Evolutionary conservation across 2,113 vertebrate genomes (phyloP), one percentile per base, ranked within the genome.

Genomic region (Bubo bubo): DNA sequence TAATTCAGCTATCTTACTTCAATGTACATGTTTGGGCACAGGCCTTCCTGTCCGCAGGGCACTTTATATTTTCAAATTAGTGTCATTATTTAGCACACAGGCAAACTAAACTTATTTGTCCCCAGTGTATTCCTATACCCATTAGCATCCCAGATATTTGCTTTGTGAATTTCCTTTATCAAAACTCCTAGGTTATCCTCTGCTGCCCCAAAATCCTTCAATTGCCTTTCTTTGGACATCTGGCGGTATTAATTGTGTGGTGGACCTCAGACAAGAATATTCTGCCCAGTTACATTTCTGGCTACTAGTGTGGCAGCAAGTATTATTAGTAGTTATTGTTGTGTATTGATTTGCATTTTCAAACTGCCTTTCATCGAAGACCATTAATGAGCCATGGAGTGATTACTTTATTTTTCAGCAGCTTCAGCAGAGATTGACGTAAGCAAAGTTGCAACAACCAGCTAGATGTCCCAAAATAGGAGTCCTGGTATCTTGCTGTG

Each of bases 161-260:
- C 68, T 77, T 88, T 88, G 58, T 89, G 63, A 71, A n/a, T 88
- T 86, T 60, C 59, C 56, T 68, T 67, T 94, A 47, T 95, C 68
- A 75, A 34, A 85, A 37, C 68, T 85, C 71, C 32, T 32, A 6
- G 10, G 22, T 68, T 94, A 58, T 87, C 73, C 39, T 79, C 67
- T 89, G 76, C 70, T 95, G 87, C 90, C 77, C 47, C 70, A 75
- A 22, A 93, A 94, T 55, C 72, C 37, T 80, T 74, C 52, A 47
- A 7, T 50, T 68, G 80, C 77, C 45, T 93, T 96, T 95, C 83
- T 92, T 43, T 94, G 91, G n/a, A 75, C 80, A 94, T 87, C 83
- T 96, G 92, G 45, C 93, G 53, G 41, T 49, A 47, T 81, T 41
- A 88, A 92, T 93, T 89, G 45, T 53, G 20, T 53, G 70, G 53